phyloP scores from a whole-genome alignment of 2,797 vertebrate species.

The Clarias laeviceps region DNA sequence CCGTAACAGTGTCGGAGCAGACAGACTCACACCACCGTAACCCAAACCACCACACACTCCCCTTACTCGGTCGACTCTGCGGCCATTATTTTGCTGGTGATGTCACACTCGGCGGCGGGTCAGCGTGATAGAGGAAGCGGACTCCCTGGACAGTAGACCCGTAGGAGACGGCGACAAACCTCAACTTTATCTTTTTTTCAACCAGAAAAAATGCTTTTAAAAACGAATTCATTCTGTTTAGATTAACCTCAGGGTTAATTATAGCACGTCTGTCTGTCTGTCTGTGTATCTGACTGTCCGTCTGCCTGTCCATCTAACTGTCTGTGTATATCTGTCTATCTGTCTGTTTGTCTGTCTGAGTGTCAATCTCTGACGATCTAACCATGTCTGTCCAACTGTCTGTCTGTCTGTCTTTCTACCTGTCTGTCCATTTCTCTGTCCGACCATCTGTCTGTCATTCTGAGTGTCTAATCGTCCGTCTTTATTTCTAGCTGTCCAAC shows the following conservation, averaged over 20 bases:
- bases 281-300: too few species aligned
- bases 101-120: not conserved
- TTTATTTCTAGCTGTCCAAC: not conserved
- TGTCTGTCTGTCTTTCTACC: not conserved
- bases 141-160: not conserved
- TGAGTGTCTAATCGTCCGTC: not conserved
- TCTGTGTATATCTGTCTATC: not conserved
- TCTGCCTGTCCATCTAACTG: too few species aligned
- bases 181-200: not conserved
- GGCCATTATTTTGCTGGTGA: not conserved
- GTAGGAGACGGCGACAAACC: not conserved
- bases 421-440: conserved; percentile 25
- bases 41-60: too few species aligned
- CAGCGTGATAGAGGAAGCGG: not conserved
- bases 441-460: conserved; percentile 17
- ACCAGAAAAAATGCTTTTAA: not conserved
- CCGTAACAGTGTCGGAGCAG: not conserved
- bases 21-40: not conserved
- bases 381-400: not conserved
- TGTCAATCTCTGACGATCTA: not conserved
- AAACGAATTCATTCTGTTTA: not conserved
- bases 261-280: too few species aligned
- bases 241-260: too few species aligned
- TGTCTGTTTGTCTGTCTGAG: not conserved
- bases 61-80: not conserved